Base-by-base conservation (phyloP, 2,113 vertebrate species). In the Myodes glareolus region DNA sequence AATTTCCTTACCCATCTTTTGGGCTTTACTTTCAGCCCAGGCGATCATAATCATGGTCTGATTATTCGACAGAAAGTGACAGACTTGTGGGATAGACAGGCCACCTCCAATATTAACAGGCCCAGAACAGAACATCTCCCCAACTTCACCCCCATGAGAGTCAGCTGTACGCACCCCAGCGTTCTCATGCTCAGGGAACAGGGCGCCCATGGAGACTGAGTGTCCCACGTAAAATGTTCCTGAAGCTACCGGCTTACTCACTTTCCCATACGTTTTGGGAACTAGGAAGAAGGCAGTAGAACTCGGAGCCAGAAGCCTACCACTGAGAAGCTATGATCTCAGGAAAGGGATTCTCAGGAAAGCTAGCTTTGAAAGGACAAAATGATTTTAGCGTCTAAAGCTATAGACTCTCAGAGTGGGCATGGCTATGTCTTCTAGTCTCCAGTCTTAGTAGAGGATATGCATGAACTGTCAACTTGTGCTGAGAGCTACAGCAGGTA, bases 281-380 rank as follows among this genome's bases (percentile, higher is more conserved):
- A 25, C 78, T 10, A 95, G 52, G 84, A 77, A 70, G 94, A 94
- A 39, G n/a, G 7, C 3, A 2, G 1, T 31, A 8, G 29, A 68
- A 68, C 27, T 72, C 25, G 92, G 68, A 94, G 88, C 33, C 81
- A 91, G 82, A 93, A 92, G 45, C 7, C 31, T 92, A 47, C 91
- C 42, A 39, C 63, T 75, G 55, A 92, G 78, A 94, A 87, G 45
- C 55, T 27, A 1, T 73, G 61, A 80, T 61, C 58, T n/a, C n/a
- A n/a, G 3, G 55, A 92, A 81, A 95, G 33, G 19, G 9, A 87
- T 6, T 85, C 17, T 88, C 36, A 4, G 14, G 27, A 29, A 84
- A 82, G 42, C 29, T 50, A 29, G 23, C 29, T 68, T 88, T 45
- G n/a, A 94, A 8, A 76, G 23, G 42, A 87, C 92, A 96, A 87